A percentile compares a stretch with the other conserved stretches of the same genome.
phyloP scores from a whole-genome alignment of 2,888 invertebrate species.

The Anodontia alba region DNA sequence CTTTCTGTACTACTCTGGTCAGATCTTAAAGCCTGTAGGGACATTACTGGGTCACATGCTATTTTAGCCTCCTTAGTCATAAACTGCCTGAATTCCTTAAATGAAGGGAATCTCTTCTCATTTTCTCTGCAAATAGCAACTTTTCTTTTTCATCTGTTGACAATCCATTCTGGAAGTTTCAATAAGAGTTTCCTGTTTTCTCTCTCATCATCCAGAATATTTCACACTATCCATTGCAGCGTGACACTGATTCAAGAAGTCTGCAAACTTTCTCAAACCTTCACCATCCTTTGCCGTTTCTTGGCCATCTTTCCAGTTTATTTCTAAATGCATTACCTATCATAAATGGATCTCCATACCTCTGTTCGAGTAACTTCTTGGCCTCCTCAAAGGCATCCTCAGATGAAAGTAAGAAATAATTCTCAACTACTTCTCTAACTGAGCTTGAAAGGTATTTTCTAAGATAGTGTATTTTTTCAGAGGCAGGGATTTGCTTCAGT shows the following conservation, averaged over 20 bases:
- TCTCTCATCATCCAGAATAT: conserved; percentile 42
- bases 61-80: conserved; percentile 51
- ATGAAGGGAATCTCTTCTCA: conserved; percentile 34
- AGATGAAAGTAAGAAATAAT: conserved; percentile 31
- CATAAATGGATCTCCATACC: conserved; percentile 55
- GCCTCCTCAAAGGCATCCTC: conserved; percentile 48
- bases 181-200: conserved; percentile 55
- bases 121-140: conserved; percentile 23
- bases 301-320: conserved; percentile 57
- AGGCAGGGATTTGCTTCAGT: conserved; percentile 27
- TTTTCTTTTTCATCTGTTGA: conserved; percentile 34
- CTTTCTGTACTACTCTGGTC: not conserved
- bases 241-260: conserved; percentile 50
- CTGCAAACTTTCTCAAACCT: conserved; percentile 38
- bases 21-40: conserved; percentile 24
- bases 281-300: conserved; percentile 24
- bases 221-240: conserved; percentile 36
- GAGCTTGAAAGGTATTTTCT: conserved; percentile 29
- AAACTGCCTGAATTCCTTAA: conserved; percentile 44
- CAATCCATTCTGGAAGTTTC: conserved; percentile 57
- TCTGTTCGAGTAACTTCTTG: conserved; percentile 38
- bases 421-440: conserved; percentile 32
- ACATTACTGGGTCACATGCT: conserved; percentile 56
- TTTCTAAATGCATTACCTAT: conserved; percentile 53
- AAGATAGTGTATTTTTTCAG: conserved; percentile 49